Evolutionary conservation across 2,797 vertebrate genomes (phyloP), one percentile per base, ranked within the genome.

Genomic region (Chelon auratus): DNA sequence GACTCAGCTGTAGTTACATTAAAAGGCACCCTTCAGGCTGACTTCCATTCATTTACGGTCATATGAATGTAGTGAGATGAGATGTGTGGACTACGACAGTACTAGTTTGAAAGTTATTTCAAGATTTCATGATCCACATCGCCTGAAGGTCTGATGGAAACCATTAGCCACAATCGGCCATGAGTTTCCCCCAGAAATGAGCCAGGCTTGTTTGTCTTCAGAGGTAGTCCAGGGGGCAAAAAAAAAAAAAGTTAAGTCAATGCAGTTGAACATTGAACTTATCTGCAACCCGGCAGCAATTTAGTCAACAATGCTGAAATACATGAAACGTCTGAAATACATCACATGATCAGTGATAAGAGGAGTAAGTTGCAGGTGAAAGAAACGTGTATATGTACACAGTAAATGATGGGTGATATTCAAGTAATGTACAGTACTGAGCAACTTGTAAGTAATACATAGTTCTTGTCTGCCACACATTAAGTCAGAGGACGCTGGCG

Each of bases 211-310:
- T 81, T 83, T 58, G 76, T 84, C 80, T 90, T 89, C 73, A 91
- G 92, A 93, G 89, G 92, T 93, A 92, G 90, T 90, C 91, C 89
- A 82, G 78, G 83, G 83, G 83, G 79, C 84, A 88, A 83, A 69
- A 5, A 5, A 48, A 57, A 62, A 55, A 75, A 48, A 78, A 43
- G 69, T 66, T 70, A 80, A 81, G 81, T 91, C 83, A 87, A 88
- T 79, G 64, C 84, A 87, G 69, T 55, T 84, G 68, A 81, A 79
- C 77, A 73, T 73, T 81, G 56, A 79, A 80, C 75, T 67, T 67
- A 77, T 64, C 72, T 67, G 63, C 70, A 67, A 60, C 74, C 64
- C 72, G 85, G 90, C 83, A 88, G 86, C 81, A 74, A 80, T 72
- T 80, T 71, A 66, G 57, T 75, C 79, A 88, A 86, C 85, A 87